Evolutionary conservation across 1,140 invertebrate species (phyloP).

Genomic region (Brachionus paranguensis): DNA sequence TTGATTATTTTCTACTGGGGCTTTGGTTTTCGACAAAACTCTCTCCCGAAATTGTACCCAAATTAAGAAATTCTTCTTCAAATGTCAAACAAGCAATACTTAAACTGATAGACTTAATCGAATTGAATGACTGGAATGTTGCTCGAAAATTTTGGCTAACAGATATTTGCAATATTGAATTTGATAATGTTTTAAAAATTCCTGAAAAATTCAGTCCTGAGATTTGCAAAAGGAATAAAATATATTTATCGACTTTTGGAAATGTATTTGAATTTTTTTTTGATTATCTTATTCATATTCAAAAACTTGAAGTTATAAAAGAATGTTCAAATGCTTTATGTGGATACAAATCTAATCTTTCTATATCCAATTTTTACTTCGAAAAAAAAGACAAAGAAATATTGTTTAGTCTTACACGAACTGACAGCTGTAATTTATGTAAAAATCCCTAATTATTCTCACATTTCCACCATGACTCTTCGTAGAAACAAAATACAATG

Average conservation of each 20-base stretch:
- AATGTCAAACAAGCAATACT: neutral
- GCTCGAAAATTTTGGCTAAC: neutral
- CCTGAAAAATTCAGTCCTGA: neutral
- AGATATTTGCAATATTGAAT: neutral
- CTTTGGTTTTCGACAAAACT: neutral
- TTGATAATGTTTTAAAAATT: neutral
- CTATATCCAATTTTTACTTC: neutral
- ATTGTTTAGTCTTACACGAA: neutral
- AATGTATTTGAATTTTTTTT: constrained; percentile 12
- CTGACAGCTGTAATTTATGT: too few relatives aligned
- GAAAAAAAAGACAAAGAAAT: neutral
- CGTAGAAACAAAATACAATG: neutral
- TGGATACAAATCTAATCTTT: neutral
- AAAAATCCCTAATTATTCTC: neutral
- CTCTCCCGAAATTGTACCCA: neutral
- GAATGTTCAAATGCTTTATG: neutral
- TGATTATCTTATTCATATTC: neutral
- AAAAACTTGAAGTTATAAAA: neutral
- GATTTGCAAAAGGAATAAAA: neutral
- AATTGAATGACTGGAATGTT: neutral
- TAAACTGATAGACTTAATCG: neutral
- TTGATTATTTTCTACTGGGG: too few relatives aligned
- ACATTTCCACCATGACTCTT: neutral
- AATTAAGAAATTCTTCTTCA: neutral
- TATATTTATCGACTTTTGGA: neutral